Percentiles rank a stretch among this genome's conserved stretches.
phyloP scores from a whole-genome alignment of 2,113 vertebrate genomes.

The Leptosomus discolor region DNA sequence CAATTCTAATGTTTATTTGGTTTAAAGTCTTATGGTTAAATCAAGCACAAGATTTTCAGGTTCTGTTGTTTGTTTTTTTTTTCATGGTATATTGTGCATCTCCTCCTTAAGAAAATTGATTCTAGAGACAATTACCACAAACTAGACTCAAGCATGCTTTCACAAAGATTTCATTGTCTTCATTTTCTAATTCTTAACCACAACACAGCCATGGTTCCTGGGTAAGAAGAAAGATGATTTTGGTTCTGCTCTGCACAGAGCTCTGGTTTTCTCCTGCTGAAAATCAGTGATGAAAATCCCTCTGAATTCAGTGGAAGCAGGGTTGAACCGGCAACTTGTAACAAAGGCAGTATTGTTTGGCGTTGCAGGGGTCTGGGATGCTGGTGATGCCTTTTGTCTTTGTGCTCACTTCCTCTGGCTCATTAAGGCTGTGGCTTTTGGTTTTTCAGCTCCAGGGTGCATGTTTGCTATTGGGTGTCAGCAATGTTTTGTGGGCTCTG shows the following conservation, averaged over 20 bases:
- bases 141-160: not conserved
- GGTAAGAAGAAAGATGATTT: not conserved
- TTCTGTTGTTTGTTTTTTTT: not conserved
- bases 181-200: not conserved
- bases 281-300: not conserved
- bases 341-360: not conserved
- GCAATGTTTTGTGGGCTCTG: not conserved
- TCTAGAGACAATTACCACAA: not conserved
- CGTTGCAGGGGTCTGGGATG: conserved; percentile 9
- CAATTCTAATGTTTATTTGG: not conserved
- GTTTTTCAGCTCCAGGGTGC: not conserved
- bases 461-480: not conserved
- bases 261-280: not conserved
- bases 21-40: not conserved
- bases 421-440: not conserved
- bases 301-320: not conserved
- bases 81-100: not conserved
- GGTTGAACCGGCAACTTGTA: not conserved
- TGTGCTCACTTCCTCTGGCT: conserved; percentile 36
- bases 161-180: not conserved
- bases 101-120: not conserved
- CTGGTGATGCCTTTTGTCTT: conserved; percentile 7
- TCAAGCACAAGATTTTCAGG: not conserved
- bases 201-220: not conserved
- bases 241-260: not conserved